phyloP scores from a whole-genome alignment of 2,113 vertebrate species.

The Electrona antarctica region DNA sequence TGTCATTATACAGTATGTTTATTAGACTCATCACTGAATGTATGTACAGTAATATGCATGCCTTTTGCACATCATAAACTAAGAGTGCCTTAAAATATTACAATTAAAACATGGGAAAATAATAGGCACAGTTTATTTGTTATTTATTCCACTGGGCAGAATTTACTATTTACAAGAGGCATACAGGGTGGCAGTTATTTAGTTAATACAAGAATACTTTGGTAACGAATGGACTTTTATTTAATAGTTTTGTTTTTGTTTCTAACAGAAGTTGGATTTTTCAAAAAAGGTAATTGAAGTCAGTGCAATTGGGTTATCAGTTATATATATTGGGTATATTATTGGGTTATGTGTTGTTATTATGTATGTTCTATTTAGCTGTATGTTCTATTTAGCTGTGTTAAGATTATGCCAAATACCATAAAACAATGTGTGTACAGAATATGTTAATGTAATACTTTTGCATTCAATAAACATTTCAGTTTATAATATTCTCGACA shows the following conservation, averaged over 20 bases:
- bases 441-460: neutral
- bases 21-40: constrained; percentile 4
- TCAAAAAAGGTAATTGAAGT: constrained; percentile 7
- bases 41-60: constrained; percentile 2
- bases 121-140: constrained; percentile 22
- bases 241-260: no score
- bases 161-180: constrained; percentile 25
- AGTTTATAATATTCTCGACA: constrained; percentile 9
- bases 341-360: no score
- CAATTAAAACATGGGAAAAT: constrained; percentile 18
- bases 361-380: neutral
- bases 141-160: constrained; percentile 24
- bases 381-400: neutral
- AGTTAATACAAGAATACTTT: neutral
- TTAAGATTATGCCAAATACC: constrained; percentile 35
- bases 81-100: neutral
- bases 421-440: constrained; percentile 12
- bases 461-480: constrained; percentile 25
- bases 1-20: neutral
- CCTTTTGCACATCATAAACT: neutral
- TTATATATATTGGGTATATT: no score
- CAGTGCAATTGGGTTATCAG: neutral
- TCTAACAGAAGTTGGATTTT: neutral
- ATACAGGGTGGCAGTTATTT: constrained; percentile 33
- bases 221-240: neutral